Base-by-base conservation (phyloP, 2,113 vertebrate species). In the Pangasianodon hypophthalmus region DNA sequence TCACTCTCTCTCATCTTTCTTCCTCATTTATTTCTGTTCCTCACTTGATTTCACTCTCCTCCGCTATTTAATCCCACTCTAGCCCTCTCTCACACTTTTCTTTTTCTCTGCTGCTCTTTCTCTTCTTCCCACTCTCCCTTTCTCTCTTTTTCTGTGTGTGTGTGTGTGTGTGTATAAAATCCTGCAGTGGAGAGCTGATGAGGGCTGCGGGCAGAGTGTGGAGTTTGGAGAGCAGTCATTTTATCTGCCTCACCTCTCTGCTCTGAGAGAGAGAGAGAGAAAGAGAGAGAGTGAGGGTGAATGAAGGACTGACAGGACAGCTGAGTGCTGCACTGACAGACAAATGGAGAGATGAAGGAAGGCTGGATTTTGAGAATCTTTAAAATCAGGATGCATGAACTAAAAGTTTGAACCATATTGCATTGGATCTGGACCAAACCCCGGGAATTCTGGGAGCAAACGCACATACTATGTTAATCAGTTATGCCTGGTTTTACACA, bases 231-330 rank as follows among this genome's bases (percentile, higher is more conserved):
- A 88, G 56, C 44, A 58, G n/a, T 87, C 52, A 44, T 44, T 87
- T 77, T 26, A 79, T 84, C 32, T 48, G n/a, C 83, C 41, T 85
- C 58, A 67, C 85, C 85, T 85, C 81, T 56, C 50, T 62, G 86
- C 83, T 67, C 29, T 56, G 81, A 58, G 80, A 83, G 32, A 41
- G 19, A 84, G 54, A 19, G 29, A 81, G 79, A 54, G 48, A 18
- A 14, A 81, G 79, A 81, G 52, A 58, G 75, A 77, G 41, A 77
- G 73, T 18, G n/a, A 86, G 77, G 88, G 82, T 71, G 11, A 86
- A 56, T 80, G 82, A 89, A 41, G 88, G 73, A 89, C 60, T 82
- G 60, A 52, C 41, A 73, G 64, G 67, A 56, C 10, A 26, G 48
- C 21, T 79, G 75, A 77, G 67, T 71, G 64, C 64, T n/a, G 21